Evolutionary conservation across 2,113 vertebrate species (phyloP).

Genomic region (Pollachius pollachius): DNA sequence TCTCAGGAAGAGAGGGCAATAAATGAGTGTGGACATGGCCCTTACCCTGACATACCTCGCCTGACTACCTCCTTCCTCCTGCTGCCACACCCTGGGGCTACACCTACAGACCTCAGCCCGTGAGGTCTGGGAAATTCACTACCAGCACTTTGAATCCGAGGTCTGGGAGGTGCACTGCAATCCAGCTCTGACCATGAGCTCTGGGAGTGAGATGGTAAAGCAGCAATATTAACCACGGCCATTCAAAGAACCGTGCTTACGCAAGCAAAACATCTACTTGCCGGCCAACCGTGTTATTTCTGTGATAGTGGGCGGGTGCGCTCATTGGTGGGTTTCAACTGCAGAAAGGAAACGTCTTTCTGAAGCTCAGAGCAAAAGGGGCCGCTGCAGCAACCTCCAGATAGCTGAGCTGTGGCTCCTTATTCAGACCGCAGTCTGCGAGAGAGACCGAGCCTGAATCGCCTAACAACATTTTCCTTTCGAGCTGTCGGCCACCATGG

Average conservation of each 20-base stretch:
- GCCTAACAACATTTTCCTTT: conserved; percentile 11
- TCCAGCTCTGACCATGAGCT: too few relatives aligned
- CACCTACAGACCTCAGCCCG: not conserved
- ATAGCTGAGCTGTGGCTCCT: not conserved
- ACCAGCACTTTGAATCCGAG: too few relatives aligned
- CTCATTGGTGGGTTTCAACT: not conserved
- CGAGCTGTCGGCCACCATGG: conserved; percentile 16
- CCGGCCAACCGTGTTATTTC: not conserved
- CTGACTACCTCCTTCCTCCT: not conserved
- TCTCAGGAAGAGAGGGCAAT: not conserved
- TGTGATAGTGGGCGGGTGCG: not conserved
- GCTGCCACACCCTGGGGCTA: not conserved
- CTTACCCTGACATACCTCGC: not conserved
- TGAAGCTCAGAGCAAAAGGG: not conserved
- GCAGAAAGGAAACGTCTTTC: not conserved
- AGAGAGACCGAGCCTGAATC: not conserved
- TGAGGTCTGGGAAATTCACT: too few relatives aligned
- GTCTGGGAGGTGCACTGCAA: too few relatives aligned
- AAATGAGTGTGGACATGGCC: not conserved
- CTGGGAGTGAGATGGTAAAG: not conserved
- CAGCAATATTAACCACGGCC: not conserved
- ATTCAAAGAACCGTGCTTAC: not conserved
- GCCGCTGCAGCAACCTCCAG: too few relatives aligned
- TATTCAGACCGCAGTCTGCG: not conserved
- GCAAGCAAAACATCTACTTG: not conserved